Evolutionary conservation across 2,113 vertebrate genomes (phyloP).

Genomic region (Notarius quadriscutis): DNA sequence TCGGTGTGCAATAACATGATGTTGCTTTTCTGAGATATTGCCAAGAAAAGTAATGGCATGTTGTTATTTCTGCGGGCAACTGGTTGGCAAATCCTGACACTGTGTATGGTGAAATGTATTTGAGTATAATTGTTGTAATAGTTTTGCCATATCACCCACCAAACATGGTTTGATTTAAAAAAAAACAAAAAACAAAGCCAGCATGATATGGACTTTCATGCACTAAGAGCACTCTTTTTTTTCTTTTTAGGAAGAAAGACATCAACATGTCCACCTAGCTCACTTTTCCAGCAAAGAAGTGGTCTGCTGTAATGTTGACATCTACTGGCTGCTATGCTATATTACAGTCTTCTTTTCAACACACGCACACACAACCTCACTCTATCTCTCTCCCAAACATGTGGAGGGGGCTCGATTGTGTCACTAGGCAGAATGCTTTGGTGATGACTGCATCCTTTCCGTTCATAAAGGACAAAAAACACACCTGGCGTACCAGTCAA

Average conservation of each 20-base stretch:
- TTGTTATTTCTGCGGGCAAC: neutral
- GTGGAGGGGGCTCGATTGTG: constrained; percentile 2
- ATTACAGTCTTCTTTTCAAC: constrained; percentile 42
- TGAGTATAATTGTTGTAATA: neutral
- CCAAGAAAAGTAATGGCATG: neutral
- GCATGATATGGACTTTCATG: neutral
- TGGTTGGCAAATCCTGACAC: neutral
- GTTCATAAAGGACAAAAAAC: neutral
- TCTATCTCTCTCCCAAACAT: constrained; percentile 24
- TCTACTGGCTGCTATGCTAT: constrained; percentile 59
- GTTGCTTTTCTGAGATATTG: neutral
- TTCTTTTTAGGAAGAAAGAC: neutral
- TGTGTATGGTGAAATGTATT: neutral
- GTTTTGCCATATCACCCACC: neutral
- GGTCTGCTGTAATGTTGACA: constrained; percentile 61
- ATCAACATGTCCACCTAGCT: constrained; percentile 4
- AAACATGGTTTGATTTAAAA: neutral
- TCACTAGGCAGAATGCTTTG: constrained; percentile 46
- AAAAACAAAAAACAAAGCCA: too few relatives aligned
- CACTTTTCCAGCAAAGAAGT: neutral
- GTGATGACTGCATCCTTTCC: constrained; percentile 36
- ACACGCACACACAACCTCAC: neutral
- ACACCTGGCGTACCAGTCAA: neutral
- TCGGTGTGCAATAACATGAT: neutral
- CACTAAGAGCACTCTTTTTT: neutral